Percentiles rank a stretch among this genome's conserved stretches.
Conservation (phyloP, 2,797 vertebrate species). For the Cheirogaleus major region DNA sequence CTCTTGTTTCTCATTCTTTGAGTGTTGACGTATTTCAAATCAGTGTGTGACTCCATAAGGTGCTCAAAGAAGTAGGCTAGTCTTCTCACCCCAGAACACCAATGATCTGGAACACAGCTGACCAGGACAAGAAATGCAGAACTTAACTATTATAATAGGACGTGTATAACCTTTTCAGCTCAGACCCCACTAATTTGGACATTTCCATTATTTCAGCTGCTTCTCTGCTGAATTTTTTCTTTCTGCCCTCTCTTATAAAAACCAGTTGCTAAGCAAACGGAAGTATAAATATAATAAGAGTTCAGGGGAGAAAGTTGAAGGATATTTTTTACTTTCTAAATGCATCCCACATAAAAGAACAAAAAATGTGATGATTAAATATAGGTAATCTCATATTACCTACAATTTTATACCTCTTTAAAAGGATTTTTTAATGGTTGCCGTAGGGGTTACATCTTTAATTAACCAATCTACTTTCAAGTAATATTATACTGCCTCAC, state of each 20-base stretch:
- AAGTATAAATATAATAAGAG: slow-evolving; percentile 13
- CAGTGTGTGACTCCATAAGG: neutral
- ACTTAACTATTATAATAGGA: neutral
- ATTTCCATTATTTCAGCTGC: neutral
- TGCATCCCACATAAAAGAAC: neutral
- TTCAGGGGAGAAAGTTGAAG: neutral
- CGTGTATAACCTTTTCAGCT: neutral
- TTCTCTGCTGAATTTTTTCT: neutral
- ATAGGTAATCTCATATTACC: neutral
- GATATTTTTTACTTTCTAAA: neutral
- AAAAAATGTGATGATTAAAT: slow-evolving; percentile 18
- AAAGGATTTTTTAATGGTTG: neutral
- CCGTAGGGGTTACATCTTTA: neutral
- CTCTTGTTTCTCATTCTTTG: neutral
- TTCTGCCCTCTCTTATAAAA: neutral
- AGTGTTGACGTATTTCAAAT: neutral
- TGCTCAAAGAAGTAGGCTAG: neutral
- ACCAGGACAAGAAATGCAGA: neutral
- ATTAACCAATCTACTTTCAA: neutral
- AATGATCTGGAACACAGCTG: neutral
- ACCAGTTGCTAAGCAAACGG: neutral
- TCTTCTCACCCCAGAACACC: neutral
- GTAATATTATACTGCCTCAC: neutral
- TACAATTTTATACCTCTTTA: slow-evolving; percentile 8
- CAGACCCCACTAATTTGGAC: neutral